Evolutionary conservation across 2,113 vertebrate genomes (phyloP).

Genomic region (Phaethon lepturus): DNA sequence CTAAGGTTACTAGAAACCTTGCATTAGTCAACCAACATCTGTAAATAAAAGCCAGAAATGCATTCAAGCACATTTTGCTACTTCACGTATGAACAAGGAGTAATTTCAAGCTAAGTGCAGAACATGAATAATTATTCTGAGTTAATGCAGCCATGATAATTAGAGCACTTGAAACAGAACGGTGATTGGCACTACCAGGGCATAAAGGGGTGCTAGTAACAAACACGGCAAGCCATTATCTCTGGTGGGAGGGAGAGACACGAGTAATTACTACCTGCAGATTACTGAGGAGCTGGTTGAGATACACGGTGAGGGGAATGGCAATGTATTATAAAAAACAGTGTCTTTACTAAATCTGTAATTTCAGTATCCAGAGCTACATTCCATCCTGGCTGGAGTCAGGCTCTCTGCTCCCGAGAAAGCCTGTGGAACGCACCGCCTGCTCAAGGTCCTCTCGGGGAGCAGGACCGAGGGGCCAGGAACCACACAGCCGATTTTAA

Average conservation of each 20-base stretch:
- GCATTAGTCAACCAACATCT: background rate
- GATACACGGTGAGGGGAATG: background rate
- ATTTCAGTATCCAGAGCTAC: background rate
- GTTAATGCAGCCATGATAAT: background rate
- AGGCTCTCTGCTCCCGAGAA: background rate
- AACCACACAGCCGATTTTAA: background rate
- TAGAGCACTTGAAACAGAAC: background rate
- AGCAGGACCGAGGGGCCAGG: background rate
- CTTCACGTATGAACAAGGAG: background rate
- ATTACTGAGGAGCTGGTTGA: background rate
- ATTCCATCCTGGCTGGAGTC: background rate
- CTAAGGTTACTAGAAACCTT: background rate
- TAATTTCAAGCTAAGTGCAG: background rate
- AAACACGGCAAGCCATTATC: background rate
- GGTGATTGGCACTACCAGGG: background rate
- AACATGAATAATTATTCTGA: background rate
- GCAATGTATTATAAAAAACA: background rate
- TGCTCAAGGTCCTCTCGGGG: rapidly evolving
- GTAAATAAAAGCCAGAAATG: background rate
- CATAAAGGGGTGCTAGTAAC: background rate
- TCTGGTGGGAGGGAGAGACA: background rate
- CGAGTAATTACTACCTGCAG: background rate
- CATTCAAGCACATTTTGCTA: background rate
- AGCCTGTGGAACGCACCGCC: background rate
- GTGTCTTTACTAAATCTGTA: background rate